These are phyloP conservation scores for Drosophila austrosaltans DNA, from an alignment of 2,888 invertebrate species.

Conservation along the genomic window DNA sequence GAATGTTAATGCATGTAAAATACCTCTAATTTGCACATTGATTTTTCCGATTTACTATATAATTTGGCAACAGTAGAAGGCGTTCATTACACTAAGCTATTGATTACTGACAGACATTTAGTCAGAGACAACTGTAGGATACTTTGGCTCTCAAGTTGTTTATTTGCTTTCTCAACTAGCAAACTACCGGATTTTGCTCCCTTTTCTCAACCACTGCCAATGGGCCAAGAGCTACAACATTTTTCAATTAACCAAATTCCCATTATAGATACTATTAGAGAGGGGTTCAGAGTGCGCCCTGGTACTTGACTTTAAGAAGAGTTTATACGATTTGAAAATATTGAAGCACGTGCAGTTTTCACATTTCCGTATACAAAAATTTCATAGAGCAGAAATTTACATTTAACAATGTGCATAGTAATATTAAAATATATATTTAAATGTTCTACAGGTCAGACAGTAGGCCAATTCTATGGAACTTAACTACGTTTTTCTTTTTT, in stretches of 20 bases:
- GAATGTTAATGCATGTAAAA: background rate
- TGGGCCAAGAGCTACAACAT: constrained; percentile 30
- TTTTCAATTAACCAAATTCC: constrained; percentile 56
- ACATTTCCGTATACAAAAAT: background rate
- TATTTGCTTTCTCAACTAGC: constrained; percentile 11
- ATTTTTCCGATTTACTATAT: constrained; percentile 62
- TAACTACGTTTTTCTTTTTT: constrained; percentile 10
- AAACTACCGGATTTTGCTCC: constrained; percentile 45
- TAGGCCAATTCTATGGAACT: background rate
- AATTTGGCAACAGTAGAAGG: background rate
- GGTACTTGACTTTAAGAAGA: constrained; percentile 13
- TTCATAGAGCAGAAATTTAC: background rate
- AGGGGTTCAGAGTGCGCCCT: constrained; percentile 25
- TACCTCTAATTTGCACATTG: background rate
- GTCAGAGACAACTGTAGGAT: constrained; percentile 1
- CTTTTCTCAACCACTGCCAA: constrained; percentile 6
- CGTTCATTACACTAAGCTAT: background rate
- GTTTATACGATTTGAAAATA: background rate
- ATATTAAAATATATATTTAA: too few relatives aligned
- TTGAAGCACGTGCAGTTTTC: constrained; percentile 8
- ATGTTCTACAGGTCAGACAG: constrained; percentile 16
- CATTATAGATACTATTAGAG: constrained; percentile 3
- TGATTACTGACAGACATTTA: background rate
- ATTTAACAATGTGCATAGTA: background rate
- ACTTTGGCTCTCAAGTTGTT: constrained; percentile 17